Base-by-base conservation (phyloP, 2,888 invertebrate genomes). In the Rhagophthalmus giganteus region DNA sequence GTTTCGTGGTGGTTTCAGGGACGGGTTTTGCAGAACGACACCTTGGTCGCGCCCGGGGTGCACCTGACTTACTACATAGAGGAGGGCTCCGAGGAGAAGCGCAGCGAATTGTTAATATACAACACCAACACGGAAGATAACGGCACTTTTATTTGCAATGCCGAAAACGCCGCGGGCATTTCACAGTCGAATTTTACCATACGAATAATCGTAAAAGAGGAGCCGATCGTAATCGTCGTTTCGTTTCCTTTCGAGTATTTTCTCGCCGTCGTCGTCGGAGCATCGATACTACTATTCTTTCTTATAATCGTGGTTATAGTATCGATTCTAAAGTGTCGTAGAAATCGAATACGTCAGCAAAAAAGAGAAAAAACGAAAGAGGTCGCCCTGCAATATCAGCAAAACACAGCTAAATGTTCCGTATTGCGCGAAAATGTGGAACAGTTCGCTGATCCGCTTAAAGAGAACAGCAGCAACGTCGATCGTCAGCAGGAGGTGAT, bases 1-100 rank as follows among this genome's bases (percentile, higher is more conserved):
- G 83, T 91, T 38, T 82, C 87, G 1, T 93, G 93, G 93, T 82
- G 85, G 71, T 90, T 89, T 25, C 88, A 90, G 70, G 90, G 90
- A 31, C 84, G 87, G 73, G 80, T 88, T 51, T 80, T 89, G 67
- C 87, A 86, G 70, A 90, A 88, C 75, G 88, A 88, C 68, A 83
- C 87, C 30, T 78, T 80, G 53, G 78, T 85, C 58, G 83, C 84
- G 15, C 78, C 81, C 11, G 86, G 86, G 50, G 76, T 84, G 35
- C 84, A 84, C 65, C 78, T 87, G 67, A 79, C 85, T 63, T 88
- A 85, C 75, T 87, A 81, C 63, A 79, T 86, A 5, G 86, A 87
- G 65, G 87, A 85, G 64, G 85, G 85, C 11, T 76, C 79, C 0
- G 83, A 84, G 59, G 86, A 88, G 66, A 88, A 88, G 74, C 83